Conservation (phyloP, 2,888 invertebrate species). For the Dioctria rufipes region DNA sequence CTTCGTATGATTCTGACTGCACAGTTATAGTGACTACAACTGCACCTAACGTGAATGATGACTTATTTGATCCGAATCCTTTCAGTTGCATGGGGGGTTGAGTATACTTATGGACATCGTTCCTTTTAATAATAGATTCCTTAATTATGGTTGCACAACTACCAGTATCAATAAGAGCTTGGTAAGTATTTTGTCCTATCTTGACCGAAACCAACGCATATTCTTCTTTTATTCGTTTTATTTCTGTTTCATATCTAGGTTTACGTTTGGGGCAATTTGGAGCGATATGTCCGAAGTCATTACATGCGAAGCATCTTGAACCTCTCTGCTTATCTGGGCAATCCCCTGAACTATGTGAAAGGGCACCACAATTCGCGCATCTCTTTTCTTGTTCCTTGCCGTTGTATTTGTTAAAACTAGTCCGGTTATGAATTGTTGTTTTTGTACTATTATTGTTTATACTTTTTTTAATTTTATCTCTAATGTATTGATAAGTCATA, state of each 20-base stretch:
- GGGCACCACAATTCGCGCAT: conserved; percentile 53
- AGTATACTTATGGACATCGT: background rate
- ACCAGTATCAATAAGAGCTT: background rate
- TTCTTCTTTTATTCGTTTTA: background rate
- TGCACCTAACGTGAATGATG: background rate
- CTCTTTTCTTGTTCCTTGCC: background rate
- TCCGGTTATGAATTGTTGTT: background rate
- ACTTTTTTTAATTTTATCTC: background rate
- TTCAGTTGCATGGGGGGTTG: background rate
- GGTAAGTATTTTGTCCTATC: background rate
- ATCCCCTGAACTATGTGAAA: conserved; percentile 39
- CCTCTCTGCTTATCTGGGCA: conserved; percentile 52
- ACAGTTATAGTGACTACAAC: background rate
- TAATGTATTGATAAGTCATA: background rate
- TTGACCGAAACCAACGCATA: background rate
- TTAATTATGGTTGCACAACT: background rate
- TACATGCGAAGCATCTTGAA: no score
- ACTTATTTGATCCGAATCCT: background rate
- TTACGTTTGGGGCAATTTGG: background rate
- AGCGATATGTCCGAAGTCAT: background rate
- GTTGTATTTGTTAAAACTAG: background rate
- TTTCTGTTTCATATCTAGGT: background rate
- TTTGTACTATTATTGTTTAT: background rate
- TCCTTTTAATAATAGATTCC: background rate
- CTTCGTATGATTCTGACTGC: background rate